A percentile compares a stretch with the other conserved stretches of the same genome.
Conservation (phyloP, 2,888 invertebrate species). For the Apamea anceps region DNA sequence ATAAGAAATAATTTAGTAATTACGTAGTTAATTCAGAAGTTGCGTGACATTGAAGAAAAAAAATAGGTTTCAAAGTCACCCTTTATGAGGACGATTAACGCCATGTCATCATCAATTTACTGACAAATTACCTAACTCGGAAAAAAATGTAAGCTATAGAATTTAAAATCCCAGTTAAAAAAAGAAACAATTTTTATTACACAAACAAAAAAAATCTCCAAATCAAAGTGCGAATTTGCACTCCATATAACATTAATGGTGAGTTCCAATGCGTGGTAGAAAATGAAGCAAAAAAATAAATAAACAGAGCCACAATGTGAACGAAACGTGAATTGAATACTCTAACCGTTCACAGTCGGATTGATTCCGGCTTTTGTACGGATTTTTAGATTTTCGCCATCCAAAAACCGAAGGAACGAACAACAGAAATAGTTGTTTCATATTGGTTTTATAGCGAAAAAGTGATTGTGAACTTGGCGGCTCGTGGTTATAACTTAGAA, state of each 20-base stretch:
- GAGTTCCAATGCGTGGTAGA: slow-evolving; percentile 16
- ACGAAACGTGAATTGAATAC: slow-evolving; percentile 58
- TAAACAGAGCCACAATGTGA: slow-evolving; percentile 34
- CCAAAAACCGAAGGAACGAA: slow-evolving; percentile 17
- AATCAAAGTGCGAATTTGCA: slow-evolving; percentile 6
- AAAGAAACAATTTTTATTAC: too few relatives aligned
- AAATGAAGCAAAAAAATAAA: slow-evolving; percentile 33
- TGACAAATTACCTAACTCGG: too few relatives aligned
- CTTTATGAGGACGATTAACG: background rate
- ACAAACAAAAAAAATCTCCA: background rate
- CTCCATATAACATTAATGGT: slow-evolving; percentile 22
- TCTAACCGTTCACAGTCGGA: slow-evolving; percentile 38
- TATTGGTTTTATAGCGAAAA: background rate
- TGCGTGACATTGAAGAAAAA: background rate
- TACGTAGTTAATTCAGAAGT: background rate
- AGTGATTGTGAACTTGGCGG: too few relatives aligned
- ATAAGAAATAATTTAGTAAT: background rate
- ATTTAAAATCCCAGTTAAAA: background rate
- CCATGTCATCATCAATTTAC: too few relatives aligned
- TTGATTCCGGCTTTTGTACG: slow-evolving; percentile 33
- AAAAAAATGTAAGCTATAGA: background rate
- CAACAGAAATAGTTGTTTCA: background rate
- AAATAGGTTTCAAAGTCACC: background rate
- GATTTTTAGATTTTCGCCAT: slow-evolving; percentile 28
- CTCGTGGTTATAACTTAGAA: too few relatives aligned